Evolutionary conservation across 2,888 invertebrate species (phyloP).

Genomic region (Physocephala rufipes): DNA sequence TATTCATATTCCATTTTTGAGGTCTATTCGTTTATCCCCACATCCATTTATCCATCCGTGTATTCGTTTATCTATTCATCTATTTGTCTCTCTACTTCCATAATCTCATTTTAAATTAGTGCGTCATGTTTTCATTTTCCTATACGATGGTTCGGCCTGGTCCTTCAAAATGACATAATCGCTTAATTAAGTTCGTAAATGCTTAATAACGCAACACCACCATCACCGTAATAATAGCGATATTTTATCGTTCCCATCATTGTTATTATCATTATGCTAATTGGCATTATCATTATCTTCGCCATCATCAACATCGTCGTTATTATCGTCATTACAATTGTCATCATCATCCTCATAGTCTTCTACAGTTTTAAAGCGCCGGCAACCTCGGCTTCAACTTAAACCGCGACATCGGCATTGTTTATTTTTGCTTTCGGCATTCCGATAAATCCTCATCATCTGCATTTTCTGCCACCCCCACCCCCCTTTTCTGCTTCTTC

Average conservation of each 20-base stretch:
- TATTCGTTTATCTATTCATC: too few relatives aligned
- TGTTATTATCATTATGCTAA: neutral
- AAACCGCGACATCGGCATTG: too few relatives aligned
- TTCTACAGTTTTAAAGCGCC: neutral
- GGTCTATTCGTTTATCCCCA: too few relatives aligned
- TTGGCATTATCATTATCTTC: neutral
- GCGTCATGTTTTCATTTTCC: neutral
- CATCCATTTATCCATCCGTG: too few relatives aligned
- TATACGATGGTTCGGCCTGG: slow-evolving; percentile 8
- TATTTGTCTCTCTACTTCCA: too few relatives aligned
- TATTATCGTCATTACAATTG: neutral
- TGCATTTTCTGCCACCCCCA: too few relatives aligned
- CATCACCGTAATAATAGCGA: slow-evolving; percentile 4
- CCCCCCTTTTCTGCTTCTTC: neutral
- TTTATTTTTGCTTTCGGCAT: too few relatives aligned
- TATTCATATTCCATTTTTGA: neutral
- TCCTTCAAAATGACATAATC: slow-evolving; percentile 36
- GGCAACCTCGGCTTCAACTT: neutral
- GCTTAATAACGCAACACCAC: slow-evolving; percentile 34
- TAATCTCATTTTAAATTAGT: neutral
- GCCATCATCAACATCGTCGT: slow-evolving; percentile 12
- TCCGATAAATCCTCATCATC: too few relatives aligned
- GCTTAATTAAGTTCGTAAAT: slow-evolving; percentile 34
- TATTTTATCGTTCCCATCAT: slow-evolving; percentile 4
- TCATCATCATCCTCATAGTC: neutral